Percentiles rank a stretch among this genome's conserved stretches.
These are phyloP conservation scores for Phaethon lepturus DNA, from an alignment of 2,113 vertebrate species.

Conservation along the genomic window DNA sequence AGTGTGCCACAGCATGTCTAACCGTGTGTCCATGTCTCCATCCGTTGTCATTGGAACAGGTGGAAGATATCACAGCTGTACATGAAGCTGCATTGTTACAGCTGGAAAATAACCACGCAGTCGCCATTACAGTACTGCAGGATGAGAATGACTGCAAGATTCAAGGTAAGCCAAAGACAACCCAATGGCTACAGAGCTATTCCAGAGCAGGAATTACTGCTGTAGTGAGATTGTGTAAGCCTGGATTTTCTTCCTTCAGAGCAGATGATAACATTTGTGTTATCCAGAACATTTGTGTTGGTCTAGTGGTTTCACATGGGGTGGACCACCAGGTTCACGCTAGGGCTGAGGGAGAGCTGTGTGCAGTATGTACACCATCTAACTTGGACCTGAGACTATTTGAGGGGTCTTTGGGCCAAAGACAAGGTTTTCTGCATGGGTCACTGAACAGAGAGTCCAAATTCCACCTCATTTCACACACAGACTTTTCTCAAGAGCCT, in stretches of 20 bases:
- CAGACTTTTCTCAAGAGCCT: background rate
- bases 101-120: slow-evolving; percentile 83
- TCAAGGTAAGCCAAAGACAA: slow-evolving; percentile 79
- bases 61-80: slow-evolving; percentile 85
- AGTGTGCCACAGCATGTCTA: background rate
- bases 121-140: slow-evolving; percentile 83
- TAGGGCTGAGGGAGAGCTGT: background rate
- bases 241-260: background rate
- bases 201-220: background rate
- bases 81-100: slow-evolving; percentile 84
- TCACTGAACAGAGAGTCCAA: background rate
- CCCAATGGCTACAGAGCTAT: background rate
- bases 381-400: background rate
- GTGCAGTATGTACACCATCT: background rate
- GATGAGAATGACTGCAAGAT: slow-evolving; percentile 88
- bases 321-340: background rate
- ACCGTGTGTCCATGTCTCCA: background rate
- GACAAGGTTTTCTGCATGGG: background rate
- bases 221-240: background rate
- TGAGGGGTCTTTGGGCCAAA: background rate
- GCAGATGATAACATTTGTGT: background rate
- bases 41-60: slow-evolving; percentile 69
- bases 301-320: background rate
- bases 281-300: background rate
- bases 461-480: background rate